Evolutionary conservation across 2,888 invertebrate genomes (phyloP), one percentile per base, ranked within the genome.

Genomic region (Xanthia togata): DNA sequence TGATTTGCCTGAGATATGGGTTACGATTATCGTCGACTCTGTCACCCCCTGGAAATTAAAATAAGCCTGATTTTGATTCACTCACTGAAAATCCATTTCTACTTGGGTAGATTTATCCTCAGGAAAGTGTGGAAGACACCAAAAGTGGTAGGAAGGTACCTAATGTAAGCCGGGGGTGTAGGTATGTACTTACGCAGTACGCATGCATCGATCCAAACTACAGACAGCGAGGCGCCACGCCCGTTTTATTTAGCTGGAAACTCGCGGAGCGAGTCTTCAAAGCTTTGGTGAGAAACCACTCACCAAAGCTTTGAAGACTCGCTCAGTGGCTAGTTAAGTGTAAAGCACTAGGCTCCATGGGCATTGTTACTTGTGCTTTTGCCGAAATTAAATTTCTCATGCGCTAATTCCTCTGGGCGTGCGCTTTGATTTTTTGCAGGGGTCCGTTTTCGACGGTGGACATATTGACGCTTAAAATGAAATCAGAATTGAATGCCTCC

Each of bases 151-250:
- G 2, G 59, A 64, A 57, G 4, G 12, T 55, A 57, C 31, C 38
- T 65, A 55, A 80, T 80, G 41, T 65, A 70, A 70, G 38, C 60
- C 60, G 55, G 83, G 79, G 83, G 70, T 59, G 64, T 70, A n/a
- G n/a, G n/a, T n/a, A 68, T 57, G 64, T 81, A 79, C 5, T 5
- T 47, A 50, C 80, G 80, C 86, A 74, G 71, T 76, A 79, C 80
- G 80, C 86, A 72, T 70, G 44, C 86, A 83, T 83, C 83, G 83
- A 83, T 83, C 83, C 78, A 68, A 78, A 60, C 82, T 69, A 76
- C 83, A 83, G 83, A 83, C 83, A 50, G 86, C 83, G 63, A 83
- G 83, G 77, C 83, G 83, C 83, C 83, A 82, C 83, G 82, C 83
- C 83, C 82, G 85, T 78, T 68, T 76, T 70, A 73, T 74, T 70